Evolutionary conservation across 2,888 invertebrate genomes (phyloP), one percentile per base, ranked within the genome.

Genomic region (Athalia rosae): DNA sequence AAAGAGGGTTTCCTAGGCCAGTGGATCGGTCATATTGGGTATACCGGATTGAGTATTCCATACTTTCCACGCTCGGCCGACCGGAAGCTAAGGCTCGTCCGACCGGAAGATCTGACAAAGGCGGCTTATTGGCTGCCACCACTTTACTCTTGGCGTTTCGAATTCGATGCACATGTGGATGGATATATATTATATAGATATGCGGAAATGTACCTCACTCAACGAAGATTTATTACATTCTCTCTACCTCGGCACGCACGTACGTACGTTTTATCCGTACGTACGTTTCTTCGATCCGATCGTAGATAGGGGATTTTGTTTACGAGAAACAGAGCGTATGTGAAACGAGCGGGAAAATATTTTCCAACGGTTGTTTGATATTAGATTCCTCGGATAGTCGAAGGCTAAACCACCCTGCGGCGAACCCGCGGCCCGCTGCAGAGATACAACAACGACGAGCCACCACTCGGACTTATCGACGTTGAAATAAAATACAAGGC

Each of bases 71-170:
- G 85, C 82, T 84, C 85, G 81, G 79, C 80, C 85, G 80, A 83
- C 85, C 84, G 86, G 87, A 87, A 87, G 87, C 85, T 83, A 81
- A 82, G 82, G 83, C 81, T 83, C 85, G 83, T 77, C 83, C 85
- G 81, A 82, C 84, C 84, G 85, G 84, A 87, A 87, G 84, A 86
- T 85, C 81, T 85, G 87, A 89, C 89, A 89, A 88, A 89, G 86
- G 86, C 84, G 79, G 80, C 84, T 88, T 89, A 88, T 88, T 88
- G 87, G 85, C 84, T 80, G 81, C 81, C 82, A 83, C 84, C 85
- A 85, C 84, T 83, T 83, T 84, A 58, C 74, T 63, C 56, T 43
- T 66, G 58, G 66, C 76, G 76, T 76, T 76, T 64, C 15, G 50
- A 11, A 74, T 74, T 74, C 74, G 74, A 58, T 71, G 71, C 71